phyloP scores from a whole-genome alignment of 2,888 invertebrate species.

The Parasteatoda lunata region DNA sequence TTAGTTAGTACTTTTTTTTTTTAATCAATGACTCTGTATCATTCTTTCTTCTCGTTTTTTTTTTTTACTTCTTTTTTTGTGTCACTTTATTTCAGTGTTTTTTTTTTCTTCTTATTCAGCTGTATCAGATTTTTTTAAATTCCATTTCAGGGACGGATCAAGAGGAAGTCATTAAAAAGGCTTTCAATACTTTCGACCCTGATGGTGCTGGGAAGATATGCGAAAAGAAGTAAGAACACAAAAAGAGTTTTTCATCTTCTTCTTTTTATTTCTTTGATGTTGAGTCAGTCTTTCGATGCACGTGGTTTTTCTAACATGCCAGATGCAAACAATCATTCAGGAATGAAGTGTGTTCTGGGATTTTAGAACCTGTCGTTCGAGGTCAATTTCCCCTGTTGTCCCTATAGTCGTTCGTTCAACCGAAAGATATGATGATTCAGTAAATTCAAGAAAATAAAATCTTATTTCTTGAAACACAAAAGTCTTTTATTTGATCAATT shows the following conservation, averaged over 20 bases:
- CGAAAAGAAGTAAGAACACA: constrained; percentile 70
- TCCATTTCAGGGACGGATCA: constrained; percentile 82
- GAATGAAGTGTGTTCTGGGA: neutral
- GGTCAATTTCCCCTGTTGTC: constrained; percentile 3
- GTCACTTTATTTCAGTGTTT: no score
- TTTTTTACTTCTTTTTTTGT: no score
- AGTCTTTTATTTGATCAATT: no score
- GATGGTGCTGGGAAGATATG: constrained; percentile 75
- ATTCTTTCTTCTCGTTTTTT: no score
- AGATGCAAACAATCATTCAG: neutral
- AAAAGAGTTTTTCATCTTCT: neutral
- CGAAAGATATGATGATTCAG: neutral
- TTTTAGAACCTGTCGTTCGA: neutral
- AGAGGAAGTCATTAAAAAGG: constrained; percentile 91
- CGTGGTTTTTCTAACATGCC: no score
- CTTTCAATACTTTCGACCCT: constrained; percentile 93
- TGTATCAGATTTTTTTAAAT: neutral
- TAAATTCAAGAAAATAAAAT: no score
- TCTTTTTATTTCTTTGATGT: no score
- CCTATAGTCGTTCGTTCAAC: neutral
- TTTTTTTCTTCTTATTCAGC: no score
- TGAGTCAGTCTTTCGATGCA: no score
- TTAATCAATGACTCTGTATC: no score
- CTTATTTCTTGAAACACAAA: no score
- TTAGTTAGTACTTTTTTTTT: no score